A percentile compares a stretch with the other conserved stretches of the same genome.
Conservation (phyloP, 2,888 invertebrate genomes). For the Eristalinus sepulchralis region DNA sequence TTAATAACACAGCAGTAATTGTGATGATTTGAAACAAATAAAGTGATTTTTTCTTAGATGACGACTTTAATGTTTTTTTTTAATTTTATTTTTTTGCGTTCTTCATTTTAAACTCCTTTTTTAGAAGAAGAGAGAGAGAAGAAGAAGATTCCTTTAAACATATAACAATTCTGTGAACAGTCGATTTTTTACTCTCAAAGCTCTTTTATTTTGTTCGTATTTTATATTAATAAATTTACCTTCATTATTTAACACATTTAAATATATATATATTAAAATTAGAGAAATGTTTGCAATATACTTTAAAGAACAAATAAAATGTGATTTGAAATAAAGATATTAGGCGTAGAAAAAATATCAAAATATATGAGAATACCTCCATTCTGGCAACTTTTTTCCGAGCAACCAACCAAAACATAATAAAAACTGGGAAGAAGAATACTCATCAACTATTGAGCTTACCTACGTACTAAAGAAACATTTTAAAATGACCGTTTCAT, state of each 20-base stretch:
- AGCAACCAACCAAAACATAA: slow-evolving; percentile 42
- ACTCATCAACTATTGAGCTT: slow-evolving; percentile 65
- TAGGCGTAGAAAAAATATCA: slow-evolving; percentile 26
- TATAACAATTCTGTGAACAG: too few species aligned
- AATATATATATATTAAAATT: not conserved
- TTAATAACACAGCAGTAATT: too few species aligned
- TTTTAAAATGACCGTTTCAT: slow-evolving; percentile 13
- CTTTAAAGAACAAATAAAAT: slow-evolving; percentile 15
- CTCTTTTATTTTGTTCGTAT: not conserved
- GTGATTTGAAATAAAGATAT: slow-evolving; percentile 39
- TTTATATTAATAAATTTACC: not conserved
- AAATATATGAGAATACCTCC: slow-evolving; percentile 29
- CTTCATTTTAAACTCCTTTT: too few species aligned
- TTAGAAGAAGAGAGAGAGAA: too few species aligned
- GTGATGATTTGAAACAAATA: too few species aligned
- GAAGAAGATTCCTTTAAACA: too few species aligned
- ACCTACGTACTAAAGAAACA: slow-evolving; percentile 27
- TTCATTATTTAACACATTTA: slow-evolving; percentile 23
- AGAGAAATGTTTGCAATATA: slow-evolving; percentile 11
- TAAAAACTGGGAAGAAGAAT: slow-evolving; percentile 26
- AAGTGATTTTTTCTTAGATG: too few species aligned
- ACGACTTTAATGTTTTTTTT: too few species aligned
- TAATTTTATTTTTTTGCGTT: too few species aligned
- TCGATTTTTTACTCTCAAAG: too few species aligned
- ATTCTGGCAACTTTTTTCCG: slow-evolving; percentile 48